These are phyloP conservation scores for Lasioglossum oenotherae DNA, from an alignment of 2,888 invertebrate species.

Conservation along the genomic window DNA sequence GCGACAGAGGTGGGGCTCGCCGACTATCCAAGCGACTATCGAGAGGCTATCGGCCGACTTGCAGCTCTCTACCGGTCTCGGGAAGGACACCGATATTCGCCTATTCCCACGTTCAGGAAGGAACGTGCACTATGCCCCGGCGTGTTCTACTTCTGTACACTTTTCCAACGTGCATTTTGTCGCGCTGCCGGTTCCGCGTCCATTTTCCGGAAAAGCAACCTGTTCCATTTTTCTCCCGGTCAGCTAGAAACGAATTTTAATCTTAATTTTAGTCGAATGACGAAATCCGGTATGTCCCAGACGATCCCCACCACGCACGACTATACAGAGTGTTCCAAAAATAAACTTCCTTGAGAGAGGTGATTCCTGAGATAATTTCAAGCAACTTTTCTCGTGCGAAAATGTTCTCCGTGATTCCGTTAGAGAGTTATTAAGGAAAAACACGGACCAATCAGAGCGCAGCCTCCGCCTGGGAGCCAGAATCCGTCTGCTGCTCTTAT, in stretches of 20 bases:
- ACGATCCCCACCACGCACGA: too few species aligned
- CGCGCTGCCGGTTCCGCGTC: background rate
- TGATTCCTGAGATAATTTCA: too few species aligned
- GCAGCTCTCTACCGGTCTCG: conserved; percentile 42
- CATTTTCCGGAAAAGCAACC: conserved; percentile 21
- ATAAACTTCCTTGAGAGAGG: too few species aligned
- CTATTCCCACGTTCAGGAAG: conserved; percentile 57
- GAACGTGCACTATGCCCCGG: conserved; percentile 28
- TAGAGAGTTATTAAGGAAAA: too few species aligned
- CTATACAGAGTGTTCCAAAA: too few species aligned
- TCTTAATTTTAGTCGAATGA: too few species aligned
- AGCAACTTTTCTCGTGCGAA: too few species aligned
- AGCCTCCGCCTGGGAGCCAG: too few species aligned
- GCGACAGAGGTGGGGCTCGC: conserved; percentile 63
- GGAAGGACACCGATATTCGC: conserved; percentile 42
- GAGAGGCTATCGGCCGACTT: conserved; percentile 26
- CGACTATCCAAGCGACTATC: conserved; percentile 43
- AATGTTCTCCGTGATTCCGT: too few species aligned
- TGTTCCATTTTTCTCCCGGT: background rate
- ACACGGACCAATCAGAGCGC: too few species aligned
- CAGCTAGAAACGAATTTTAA: background rate
- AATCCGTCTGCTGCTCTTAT: too few species aligned
- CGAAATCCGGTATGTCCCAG: background rate
- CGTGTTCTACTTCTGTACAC: conserved; percentile 4
- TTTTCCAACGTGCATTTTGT: background rate